A percentile compares a stretch with the other conserved stretches of the same genome.
These are phyloP conservation scores for Strix aluco DNA, from an alignment of 2,113 vertebrate genomes.

Conservation along the genomic window DNA sequence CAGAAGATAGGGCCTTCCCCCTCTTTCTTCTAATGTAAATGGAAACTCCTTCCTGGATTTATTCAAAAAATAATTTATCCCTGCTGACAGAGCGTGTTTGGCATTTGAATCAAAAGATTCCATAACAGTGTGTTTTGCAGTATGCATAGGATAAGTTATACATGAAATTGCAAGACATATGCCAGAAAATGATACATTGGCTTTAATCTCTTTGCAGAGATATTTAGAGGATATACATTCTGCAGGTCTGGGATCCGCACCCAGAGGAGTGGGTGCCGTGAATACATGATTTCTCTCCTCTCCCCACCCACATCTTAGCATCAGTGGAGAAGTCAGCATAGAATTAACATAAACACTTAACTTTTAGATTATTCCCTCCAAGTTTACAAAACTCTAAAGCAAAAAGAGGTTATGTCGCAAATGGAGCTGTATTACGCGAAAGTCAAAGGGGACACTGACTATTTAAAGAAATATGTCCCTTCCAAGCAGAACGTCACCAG, in stretches of 20 bases:
- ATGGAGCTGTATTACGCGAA: not conserved
- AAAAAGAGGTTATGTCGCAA: not conserved
- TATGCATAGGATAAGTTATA: slow-evolving; percentile 18
- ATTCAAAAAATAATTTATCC: not conserved
- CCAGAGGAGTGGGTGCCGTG: slow-evolving; percentile 58
- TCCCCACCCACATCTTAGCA: slow-evolving; percentile 56
- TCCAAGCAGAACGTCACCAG: not conserved
- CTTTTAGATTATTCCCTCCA: slow-evolving; percentile 30
- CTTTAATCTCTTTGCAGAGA: slow-evolving; percentile 38
- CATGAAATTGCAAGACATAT: slow-evolving; percentile 47
- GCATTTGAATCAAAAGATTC: slow-evolving; percentile 39
- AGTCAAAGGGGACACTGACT: not conserved
- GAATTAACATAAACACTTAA: slow-evolving; percentile 60
- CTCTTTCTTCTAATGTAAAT: not conserved
- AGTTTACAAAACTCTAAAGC: slow-evolving; percentile 48
- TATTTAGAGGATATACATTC: slow-evolving; percentile 57
- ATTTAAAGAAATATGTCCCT: slow-evolving; percentile 3
- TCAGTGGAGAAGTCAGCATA: slow-evolving; percentile 19
- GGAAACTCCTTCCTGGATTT: not conserved
- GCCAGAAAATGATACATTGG: slow-evolving; percentile 23
- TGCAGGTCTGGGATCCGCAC: slow-evolving; percentile 50
- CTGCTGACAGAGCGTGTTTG: not conserved
- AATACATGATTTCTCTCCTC: slow-evolving; percentile 63
- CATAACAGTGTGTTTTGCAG: slow-evolving; percentile 6
- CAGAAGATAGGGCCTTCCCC: not conserved